Evolutionary conservation across 2,797 vertebrate genomes (phyloP), one percentile per base, ranked within the genome.

Genomic region (Vespertilio murinus): DNA sequence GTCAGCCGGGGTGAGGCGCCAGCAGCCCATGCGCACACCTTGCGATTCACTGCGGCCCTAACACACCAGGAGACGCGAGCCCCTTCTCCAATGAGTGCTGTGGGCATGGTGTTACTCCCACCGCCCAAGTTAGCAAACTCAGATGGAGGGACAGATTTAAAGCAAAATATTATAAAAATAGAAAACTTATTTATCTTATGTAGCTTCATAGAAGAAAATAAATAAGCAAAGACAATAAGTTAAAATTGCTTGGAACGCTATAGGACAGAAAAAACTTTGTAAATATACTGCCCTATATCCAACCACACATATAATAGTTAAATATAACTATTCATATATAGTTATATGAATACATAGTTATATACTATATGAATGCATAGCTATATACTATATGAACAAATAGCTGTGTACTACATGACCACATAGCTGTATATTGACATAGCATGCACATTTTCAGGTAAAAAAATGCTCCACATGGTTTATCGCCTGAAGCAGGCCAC

Each of bases 1-100:
- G 98, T 98, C 99, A 69, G 98, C 98, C 0, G 99, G 99, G 98
- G 99, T 99, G 98, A 98, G 98, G 18, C 38, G 91, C 77, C 28
- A 38, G 38, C 2, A 5, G 14, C 38, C 47, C 7, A 1, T 1
- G 16, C 20, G 18, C 5, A 7, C 16, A 11, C 77, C 52, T 49
- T 47, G 38, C 3, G 11, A 81, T 64, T 14, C 42, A 45, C 78
- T 64, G 54, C n/a, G 54, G 16, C 5, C 1, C 5, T 28, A 20
- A 59, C 11, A 6, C 40, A 2, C 47, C 54, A 22, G 33, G 23
- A 23, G 35, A n/a, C 18, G 9, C 33, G 42, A n/a, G 69, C 49
- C 11, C 30, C 6, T 33, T 33, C 28, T 47, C 82, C 5, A 5
- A 81, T 13, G 33, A n/a, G 84, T n/a, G 78, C 93, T 42, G 38